Evolutionary conservation across 2,113 vertebrate genomes (phyloP).

Genomic region (Lichenostomus cassidix): DNA sequence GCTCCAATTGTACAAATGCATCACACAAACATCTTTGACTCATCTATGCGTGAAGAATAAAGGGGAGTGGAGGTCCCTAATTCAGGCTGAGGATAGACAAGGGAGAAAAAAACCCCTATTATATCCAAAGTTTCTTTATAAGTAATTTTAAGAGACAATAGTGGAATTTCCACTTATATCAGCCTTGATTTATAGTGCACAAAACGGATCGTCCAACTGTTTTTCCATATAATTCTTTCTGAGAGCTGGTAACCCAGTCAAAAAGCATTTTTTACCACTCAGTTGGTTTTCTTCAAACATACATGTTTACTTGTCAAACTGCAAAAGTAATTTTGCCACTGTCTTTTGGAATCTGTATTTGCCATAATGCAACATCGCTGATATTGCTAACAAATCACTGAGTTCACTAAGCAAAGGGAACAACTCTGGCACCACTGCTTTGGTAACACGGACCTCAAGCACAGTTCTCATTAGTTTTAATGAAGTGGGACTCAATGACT

Average conservation of each 20-base stretch:
- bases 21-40: slow-evolving; percentile 24
- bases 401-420: slow-evolving; percentile 7
- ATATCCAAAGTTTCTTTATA: neutral
- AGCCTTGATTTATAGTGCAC: neutral
- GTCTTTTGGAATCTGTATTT: slow-evolving; percentile 15
- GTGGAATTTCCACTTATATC: neutral
- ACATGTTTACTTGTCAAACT: neutral
- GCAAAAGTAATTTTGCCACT: slow-evolving; percentile 3
- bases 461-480: neutral
- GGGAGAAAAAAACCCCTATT: neutral
- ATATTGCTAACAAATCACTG: neutral
- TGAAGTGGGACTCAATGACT: neutral
- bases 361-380: slow-evolving; percentile 16
- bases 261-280: neutral
- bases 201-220: neutral
- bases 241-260: neutral
- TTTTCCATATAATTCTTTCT: neutral
- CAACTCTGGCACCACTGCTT: neutral
- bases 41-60: neutral
- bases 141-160: neutral
- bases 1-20: neutral
- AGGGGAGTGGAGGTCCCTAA: neutral
- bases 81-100: neutral
- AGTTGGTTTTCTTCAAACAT: neutral
- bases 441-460: neutral